Conservation (phyloP, 2,888 invertebrate genomes). For the Ennomos fuscantarius region DNA sequence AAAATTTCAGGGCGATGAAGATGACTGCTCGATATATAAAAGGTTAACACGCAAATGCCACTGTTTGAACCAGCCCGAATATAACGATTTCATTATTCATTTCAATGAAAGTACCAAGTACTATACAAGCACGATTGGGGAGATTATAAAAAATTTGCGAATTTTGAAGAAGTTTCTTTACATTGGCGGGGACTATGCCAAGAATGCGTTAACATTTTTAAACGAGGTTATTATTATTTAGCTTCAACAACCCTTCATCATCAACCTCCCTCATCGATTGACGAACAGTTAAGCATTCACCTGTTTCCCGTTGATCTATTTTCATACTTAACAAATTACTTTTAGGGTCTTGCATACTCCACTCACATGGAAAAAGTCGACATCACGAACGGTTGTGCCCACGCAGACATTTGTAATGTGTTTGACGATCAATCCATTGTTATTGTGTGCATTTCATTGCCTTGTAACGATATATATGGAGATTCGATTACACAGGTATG, state of each 20-base stretch:
- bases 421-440: conserved; percentile 70
- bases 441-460: conserved; percentile 62
- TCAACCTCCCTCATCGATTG: too few relatives aligned
- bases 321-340: conserved; percentile 6
- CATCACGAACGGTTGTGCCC: conserved; percentile 65
- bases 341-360: conserved; percentile 62
- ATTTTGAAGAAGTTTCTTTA: conserved; percentile 75
- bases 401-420: conserved; percentile 73
- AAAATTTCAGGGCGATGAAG: conserved; percentile 56
- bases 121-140: conserved; percentile 63
- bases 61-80: conserved; percentile 65
- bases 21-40: conserved; percentile 72
- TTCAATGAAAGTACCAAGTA: conserved; percentile 72
- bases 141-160: conserved; percentile 74
- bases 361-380: conserved; percentile 62
- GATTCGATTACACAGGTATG: conserved; percentile 61
- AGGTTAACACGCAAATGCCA: conserved; percentile 70
- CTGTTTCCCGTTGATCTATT: too few relatives aligned
- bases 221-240: conserved; percentile 65
- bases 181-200: conserved; percentile 68
- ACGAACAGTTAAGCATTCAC: too few relatives aligned
- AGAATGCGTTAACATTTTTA: conserved; percentile 68
- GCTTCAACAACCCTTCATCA: too few relatives aligned
- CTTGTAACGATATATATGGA: conserved; percentile 57
- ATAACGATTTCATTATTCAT: conserved; percentile 74